Evolutionary conservation across 53 echinoderm and acorn worm species (phyloP), one percentile per base, ranked within the genome.

Genomic region (Stichopus horrens): DNA sequence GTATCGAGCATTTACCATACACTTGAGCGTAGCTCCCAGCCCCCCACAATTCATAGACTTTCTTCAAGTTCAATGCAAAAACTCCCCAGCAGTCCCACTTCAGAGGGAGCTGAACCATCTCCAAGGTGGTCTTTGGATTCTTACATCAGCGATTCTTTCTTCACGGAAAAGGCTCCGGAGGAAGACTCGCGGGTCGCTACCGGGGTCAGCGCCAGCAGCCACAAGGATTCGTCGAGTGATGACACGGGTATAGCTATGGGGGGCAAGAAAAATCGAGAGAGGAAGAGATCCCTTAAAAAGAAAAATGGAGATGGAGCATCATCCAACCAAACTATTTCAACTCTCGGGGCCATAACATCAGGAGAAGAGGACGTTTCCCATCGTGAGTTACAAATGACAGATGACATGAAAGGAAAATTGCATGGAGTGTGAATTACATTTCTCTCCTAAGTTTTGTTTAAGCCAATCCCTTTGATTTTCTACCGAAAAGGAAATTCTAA

Each of bases 161-260:
- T 76, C 23, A 14, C 74, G 5, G 21, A 67, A 9, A 79, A 14
- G 16, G 9, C 16, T 11, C 60, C 63, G 5, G 14, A 23, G 52
- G 66, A 19, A 52, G 73, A 53, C 87, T 71, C 63, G 4, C 11
- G n/a, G 19, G n/a, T n/a, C 7, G 63, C 37, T 21, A 37, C 55
- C 8, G 80, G 53, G 52, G n/a, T 7, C 5, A 52, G 22, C n/a
- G 56, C 74, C 21, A 83, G 83, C 23, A 86, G 91, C 77, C 89
- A 86, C 11, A 89, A 89, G 52, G 88, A 93, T 58, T 93, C 93
- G 3, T 93, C 93, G 16, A 93, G 93, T 81, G 93, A 93, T 75
- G 93, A 93, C 74, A 88, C 90, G 22, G 91, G 91, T 23, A 90
- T 90, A 52, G 77, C 76, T 59, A 89, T 80, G 37, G 88, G 90